phyloP scores from a whole-genome alignment of 2,797 vertebrate genomes.

The Phataginus tetradactyla region DNA sequence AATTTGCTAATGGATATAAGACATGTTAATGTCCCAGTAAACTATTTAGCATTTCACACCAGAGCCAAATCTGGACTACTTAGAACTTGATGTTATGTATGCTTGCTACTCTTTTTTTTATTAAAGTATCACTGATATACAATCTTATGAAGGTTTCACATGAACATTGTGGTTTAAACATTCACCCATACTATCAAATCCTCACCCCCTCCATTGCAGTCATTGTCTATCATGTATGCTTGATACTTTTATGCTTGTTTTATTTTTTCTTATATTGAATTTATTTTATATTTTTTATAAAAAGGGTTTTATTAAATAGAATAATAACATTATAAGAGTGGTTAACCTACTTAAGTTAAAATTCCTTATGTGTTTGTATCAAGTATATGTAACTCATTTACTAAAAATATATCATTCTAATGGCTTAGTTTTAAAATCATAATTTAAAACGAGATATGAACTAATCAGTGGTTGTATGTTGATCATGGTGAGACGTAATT shows the following conservation, averaged over 20 bases:
- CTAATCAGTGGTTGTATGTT: conserved; percentile 69
- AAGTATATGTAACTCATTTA: neutral
- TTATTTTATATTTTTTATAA: neutral
- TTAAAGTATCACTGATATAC: too few species aligned
- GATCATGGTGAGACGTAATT: conserved; percentile 55
- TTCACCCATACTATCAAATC: too few species aligned
- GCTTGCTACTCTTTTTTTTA: neutral
- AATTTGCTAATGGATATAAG: neutral
- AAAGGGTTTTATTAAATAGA: neutral
- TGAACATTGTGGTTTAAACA: too few species aligned
- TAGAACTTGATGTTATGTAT: neutral
- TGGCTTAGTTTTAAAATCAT: conserved; percentile 19
- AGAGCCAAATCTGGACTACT: neutral
- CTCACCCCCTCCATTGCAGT: too few species aligned
- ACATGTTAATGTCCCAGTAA: neutral
- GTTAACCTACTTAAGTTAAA: neutral
- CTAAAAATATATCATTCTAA: neutral
- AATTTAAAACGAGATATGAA: neutral
- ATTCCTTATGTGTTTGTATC: neutral
- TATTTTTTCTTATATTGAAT: conserved; percentile 10
- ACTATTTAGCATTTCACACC: neutral
- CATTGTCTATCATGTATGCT: neutral
- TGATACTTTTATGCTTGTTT: neutral
- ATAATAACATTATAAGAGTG: neutral
- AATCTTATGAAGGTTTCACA: too few species aligned